These are phyloP conservation scores for Tauraco erythrolophus DNA, from an alignment of 2,113 vertebrate species.

Conservation along the genomic window DNA sequence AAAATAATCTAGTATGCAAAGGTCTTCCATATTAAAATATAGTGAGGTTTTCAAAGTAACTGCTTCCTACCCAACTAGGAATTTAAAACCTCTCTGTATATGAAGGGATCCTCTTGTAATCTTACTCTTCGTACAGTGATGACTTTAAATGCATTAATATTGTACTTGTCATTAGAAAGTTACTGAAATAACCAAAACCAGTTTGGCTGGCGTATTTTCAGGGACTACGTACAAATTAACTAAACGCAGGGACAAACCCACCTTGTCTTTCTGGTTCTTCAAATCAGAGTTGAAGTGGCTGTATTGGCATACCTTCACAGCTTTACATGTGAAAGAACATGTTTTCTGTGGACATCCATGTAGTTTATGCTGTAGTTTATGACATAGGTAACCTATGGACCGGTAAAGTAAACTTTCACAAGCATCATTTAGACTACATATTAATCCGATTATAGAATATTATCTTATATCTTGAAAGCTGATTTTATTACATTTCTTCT, in stretches of 20 bases:
- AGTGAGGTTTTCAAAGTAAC: not conserved
- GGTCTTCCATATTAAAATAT: not conserved
- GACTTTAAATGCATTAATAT: not conserved
- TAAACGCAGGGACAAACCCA: not conserved
- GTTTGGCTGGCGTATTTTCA: not conserved
- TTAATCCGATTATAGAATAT: not conserved
- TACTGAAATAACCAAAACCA: not conserved
- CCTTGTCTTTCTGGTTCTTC: not conserved
- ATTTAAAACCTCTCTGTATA: not conserved
- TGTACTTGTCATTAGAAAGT: not conserved
- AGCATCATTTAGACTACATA: not conserved
- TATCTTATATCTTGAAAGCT: not conserved
- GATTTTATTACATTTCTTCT: not conserved
- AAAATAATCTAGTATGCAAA: not conserved
- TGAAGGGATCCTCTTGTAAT: not conserved
- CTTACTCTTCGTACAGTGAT: not conserved
- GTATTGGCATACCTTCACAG: not conserved
- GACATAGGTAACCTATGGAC: not conserved
- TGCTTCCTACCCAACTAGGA: not conserved
- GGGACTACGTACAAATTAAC: not conserved
- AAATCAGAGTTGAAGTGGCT: not conserved
- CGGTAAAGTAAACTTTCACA: not conserved
- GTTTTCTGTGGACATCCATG: not conserved
- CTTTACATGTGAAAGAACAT: no score
- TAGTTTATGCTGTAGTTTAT: not conserved